phyloP scores from a whole-genome alignment of 2,113 vertebrate species.

The Crypturellus undulatus region DNA sequence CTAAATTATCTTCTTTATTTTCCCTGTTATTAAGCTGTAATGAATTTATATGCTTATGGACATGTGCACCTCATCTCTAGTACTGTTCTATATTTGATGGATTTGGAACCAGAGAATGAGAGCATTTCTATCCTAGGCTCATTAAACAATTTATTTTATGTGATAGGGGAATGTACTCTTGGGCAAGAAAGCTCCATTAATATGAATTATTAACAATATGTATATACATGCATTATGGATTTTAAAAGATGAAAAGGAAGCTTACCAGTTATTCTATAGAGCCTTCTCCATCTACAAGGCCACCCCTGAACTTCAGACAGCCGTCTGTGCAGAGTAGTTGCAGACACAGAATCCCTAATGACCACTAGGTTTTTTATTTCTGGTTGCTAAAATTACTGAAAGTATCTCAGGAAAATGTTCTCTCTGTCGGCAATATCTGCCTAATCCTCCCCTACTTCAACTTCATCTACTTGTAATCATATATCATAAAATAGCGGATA shows the following conservation, averaged over 20 bases:
- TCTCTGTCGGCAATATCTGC: not conserved
- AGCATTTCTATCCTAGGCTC: constrained; percentile 27
- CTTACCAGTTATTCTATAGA: not conserved
- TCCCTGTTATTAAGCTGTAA: constrained; percentile 19
- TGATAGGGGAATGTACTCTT: constrained; percentile 38
- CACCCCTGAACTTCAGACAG: not conserved
- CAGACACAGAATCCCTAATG: not conserved
- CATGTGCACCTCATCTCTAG: not conserved
- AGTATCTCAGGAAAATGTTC: not conserved
- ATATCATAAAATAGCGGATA: not conserved
- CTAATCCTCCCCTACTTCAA: not conserved
- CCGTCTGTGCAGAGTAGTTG: not conserved
- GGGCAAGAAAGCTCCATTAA: constrained; percentile 48
- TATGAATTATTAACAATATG: constrained; percentile 66
- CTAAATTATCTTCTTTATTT: constrained; percentile 37
- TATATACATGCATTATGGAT: constrained; percentile 56
- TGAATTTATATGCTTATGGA: constrained; percentile 53
- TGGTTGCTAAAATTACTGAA: not conserved
- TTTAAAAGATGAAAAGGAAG: constrained; percentile 39
- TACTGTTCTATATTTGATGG: constrained; percentile 6
- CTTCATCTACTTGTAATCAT: not conserved
- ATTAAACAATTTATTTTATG: constrained; percentile 61
- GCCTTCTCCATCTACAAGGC: not conserved
- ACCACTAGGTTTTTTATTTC: not conserved
- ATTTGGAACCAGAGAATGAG: constrained; percentile 14